A percentile compares a stretch with the other conserved stretches of the same genome.
phyloP scores from a whole-genome alignment of 1,140 invertebrate genomes.

The Papilio helenus region DNA sequence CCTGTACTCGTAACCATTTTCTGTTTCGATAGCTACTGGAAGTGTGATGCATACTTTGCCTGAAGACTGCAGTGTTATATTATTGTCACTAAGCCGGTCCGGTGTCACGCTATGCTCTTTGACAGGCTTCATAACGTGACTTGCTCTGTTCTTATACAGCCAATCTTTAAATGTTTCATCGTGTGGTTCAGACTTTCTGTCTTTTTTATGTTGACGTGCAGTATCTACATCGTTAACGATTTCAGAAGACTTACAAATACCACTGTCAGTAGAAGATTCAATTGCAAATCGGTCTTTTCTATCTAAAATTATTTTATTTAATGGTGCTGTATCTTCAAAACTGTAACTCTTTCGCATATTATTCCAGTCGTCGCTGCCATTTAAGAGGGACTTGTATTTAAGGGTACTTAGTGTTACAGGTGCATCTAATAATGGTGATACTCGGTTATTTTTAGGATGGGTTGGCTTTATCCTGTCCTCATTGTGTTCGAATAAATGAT shows the following conservation, averaged over 20 bases:
- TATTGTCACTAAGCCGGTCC: slow-evolving; percentile 57
- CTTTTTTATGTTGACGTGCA: slow-evolving; percentile 42
- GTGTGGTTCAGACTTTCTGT: slow-evolving; percentile 47
- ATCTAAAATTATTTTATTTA: slow-evolving; percentile 70
- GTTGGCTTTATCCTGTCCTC: slow-evolving; percentile 58
- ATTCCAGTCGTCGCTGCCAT: slow-evolving; percentile 85
- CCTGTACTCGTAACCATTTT: slow-evolving; percentile 53
- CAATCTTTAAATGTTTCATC: slow-evolving; percentile 76
- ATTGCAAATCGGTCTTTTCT: slow-evolving; percentile 81
- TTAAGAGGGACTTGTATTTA: slow-evolving; percentile 77
- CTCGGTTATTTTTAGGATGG: slow-evolving; percentile 54
- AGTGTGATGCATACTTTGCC: slow-evolving; percentile 79
- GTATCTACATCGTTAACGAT: slow-evolving; percentile 79
- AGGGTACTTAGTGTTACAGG: slow-evolving; percentile 71
- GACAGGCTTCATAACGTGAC: not conserved
- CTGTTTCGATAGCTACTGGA: slow-evolving; percentile 67
- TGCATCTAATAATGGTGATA: slow-evolving; percentile 68
- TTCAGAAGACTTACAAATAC: slow-evolving; percentile 87
- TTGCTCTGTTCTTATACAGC: slow-evolving; percentile 69
- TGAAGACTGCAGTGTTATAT: slow-evolving; percentile 67
- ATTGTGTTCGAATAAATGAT: slow-evolving; percentile 51
- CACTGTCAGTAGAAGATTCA: slow-evolving; percentile 88
- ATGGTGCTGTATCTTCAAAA: slow-evolving; percentile 86
- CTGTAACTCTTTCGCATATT: slow-evolving; percentile 88
- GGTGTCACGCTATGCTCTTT: slow-evolving; percentile 51